Evolutionary conservation across 2,797 vertebrate species (phyloP).

Genomic region (Thripadectes ignobilis): DNA sequence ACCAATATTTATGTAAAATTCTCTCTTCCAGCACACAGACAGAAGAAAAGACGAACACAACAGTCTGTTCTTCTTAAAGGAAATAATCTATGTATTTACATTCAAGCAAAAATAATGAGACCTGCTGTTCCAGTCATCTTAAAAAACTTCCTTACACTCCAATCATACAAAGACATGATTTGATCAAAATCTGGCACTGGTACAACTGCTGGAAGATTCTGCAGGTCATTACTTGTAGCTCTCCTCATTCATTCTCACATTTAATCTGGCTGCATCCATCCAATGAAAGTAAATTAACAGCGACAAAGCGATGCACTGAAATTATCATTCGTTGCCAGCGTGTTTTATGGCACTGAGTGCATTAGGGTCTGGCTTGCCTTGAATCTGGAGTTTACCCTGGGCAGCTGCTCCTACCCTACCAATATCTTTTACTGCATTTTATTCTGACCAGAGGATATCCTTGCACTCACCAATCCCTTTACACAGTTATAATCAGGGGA

Average conservation of each 20-base stretch:
- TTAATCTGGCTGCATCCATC: background rate
- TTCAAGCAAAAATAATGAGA: constrained; percentile 9
- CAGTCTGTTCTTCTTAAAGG: background rate
- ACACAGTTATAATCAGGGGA: background rate
- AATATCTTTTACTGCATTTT: background rate
- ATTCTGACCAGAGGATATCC: background rate
- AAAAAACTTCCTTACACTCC: background rate
- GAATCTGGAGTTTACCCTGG: background rate
- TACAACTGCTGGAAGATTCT: background rate
- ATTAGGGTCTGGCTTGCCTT: background rate
- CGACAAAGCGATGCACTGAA: background rate
- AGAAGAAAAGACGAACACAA: background rate
- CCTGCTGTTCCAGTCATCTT: background rate
- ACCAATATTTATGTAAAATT: background rate
- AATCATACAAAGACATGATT: background rate
- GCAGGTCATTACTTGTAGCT: background rate
- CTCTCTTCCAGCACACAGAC: background rate
- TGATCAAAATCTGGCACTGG: background rate
- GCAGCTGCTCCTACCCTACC: background rate
- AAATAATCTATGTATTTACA: background rate
- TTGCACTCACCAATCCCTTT: background rate
- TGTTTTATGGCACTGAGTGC: background rate
- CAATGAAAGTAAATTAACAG: background rate
- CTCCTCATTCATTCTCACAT: background rate
- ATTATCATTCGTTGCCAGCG: background rate